phyloP scores from a whole-genome alignment of 2,113 vertebrate species.

The Grus americana region DNA sequence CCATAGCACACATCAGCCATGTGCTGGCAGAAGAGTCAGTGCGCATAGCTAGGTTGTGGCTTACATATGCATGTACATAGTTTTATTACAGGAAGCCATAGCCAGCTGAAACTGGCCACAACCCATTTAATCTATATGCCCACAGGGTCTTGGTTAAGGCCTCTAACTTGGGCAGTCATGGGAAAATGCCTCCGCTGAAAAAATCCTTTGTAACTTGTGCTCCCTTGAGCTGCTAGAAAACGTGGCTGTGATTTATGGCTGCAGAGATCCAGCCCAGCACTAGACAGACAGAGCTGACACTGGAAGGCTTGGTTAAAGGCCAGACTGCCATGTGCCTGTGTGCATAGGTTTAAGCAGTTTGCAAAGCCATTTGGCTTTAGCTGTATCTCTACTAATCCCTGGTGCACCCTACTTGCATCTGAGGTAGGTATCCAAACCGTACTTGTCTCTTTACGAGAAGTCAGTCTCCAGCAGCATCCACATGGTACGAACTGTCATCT shows the following conservation, averaged over 20 bases:
- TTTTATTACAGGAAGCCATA: background rate
- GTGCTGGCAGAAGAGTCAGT: background rate
- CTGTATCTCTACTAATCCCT: background rate
- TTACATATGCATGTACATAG: fast-evolving
- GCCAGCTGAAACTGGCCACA: constrained; percentile 10
- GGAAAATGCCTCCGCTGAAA: background rate
- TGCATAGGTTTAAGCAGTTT: background rate
- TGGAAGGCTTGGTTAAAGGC: background rate
- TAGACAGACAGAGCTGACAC: background rate
- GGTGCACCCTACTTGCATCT: background rate
- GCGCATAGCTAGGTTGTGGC: background rate
- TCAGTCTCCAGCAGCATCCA: background rate
- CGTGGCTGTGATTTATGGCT: background rate
- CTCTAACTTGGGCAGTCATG: background rate
- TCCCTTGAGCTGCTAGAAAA: background rate
- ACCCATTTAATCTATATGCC: background rate
- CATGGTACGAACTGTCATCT: background rate
- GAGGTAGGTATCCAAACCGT: background rate
- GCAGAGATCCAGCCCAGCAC: background rate
- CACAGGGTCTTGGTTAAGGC: background rate
- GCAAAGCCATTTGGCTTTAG: background rate
- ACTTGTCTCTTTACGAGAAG: background rate
- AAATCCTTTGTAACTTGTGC: background rate
- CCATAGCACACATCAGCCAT: background rate
- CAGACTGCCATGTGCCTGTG: background rate